Conservation (phyloP, 2,113 vertebrate species). For the Papio anubis region DNA sequence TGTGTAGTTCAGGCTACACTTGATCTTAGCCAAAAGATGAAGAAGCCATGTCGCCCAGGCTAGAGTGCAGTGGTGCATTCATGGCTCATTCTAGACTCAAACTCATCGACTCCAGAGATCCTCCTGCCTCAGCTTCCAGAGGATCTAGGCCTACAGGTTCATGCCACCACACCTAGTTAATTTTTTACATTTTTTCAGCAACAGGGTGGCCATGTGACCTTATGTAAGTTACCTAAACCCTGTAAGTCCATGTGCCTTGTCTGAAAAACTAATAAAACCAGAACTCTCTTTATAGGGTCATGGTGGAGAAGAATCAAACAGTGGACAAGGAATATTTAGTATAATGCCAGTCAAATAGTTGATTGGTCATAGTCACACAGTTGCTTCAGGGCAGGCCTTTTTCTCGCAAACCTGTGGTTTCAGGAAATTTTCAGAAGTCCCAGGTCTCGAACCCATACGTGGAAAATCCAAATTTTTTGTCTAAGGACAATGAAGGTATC, state of each 20-base stretch:
- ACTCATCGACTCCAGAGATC: too few species aligned
- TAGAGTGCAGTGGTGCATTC: too few species aligned
- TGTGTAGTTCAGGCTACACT: too few species aligned
- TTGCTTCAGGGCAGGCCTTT: neutral
- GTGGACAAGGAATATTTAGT: neutral
- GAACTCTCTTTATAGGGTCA: neutral
- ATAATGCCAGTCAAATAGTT: neutral
- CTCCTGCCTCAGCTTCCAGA: too few species aligned
- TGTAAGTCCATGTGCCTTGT: neutral
- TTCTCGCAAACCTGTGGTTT: neutral
- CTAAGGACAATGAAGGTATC: neutral
- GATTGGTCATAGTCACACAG: neutral
- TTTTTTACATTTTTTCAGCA: too few species aligned
- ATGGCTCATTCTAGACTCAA: too few species aligned
- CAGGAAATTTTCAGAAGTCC: neutral
- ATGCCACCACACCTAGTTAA: too few species aligned
- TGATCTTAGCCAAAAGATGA: too few species aligned
- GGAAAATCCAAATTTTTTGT: neutral
- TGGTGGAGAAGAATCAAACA: neutral
- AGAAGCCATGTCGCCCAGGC: too few species aligned
- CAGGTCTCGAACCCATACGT: neutral
- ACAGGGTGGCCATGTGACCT: neutral
- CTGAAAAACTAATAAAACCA: neutral
- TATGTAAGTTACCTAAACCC: neutral
- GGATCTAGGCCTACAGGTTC: too few species aligned